These are phyloP conservation scores for Orgyia antiqua DNA, from an alignment of 2,888 invertebrate genomes.

Conservation along the genomic window DNA sequence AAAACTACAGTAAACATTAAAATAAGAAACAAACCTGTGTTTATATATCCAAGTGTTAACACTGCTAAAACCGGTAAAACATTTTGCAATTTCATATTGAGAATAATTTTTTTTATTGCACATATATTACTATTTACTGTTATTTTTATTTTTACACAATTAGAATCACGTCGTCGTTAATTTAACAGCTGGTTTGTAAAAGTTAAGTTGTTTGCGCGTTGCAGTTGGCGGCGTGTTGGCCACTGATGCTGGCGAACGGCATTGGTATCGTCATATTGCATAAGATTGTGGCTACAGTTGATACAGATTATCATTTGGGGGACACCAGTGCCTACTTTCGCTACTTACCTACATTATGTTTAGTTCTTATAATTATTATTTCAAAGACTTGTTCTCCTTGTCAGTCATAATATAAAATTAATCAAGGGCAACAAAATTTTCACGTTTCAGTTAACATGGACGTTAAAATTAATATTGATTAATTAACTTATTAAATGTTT, in stretches of 20 bases:
- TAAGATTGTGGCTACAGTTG: conserved; percentile 56
- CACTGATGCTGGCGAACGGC: conserved; percentile 52
- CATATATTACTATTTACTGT: conserved; percentile 6
- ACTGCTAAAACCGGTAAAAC: conserved; percentile 26
- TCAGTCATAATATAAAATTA: conserved; percentile 9
- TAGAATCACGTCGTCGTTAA: neutral
- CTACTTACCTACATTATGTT: conserved; percentile 44
- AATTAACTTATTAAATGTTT: too few relatives aligned
- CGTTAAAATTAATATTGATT: too few relatives aligned
- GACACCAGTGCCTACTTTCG: conserved; percentile 70
- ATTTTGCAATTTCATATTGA: conserved; percentile 32
- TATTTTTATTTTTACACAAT: neutral
- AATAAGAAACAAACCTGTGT: conserved; percentile 31
- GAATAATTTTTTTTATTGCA: conserved; percentile 9
- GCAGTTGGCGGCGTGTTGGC: conserved; percentile 37
- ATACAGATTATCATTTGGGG: conserved; percentile 76
- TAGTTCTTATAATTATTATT: conserved; percentile 3
- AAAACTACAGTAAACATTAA: too few relatives aligned
- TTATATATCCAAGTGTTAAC: conserved; percentile 33
- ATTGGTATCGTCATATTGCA: conserved; percentile 50
- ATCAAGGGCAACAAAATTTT: conserved; percentile 5
- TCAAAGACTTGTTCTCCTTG: conserved; percentile 23
- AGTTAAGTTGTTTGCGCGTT: conserved; percentile 28
- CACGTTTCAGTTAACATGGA: neutral
- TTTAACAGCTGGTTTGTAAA: conserved; percentile 5